These are phyloP conservation scores for Phalloptychus januarius DNA, from an alignment of 2,797 vertebrate genomes.

Conservation along the genomic window DNA sequence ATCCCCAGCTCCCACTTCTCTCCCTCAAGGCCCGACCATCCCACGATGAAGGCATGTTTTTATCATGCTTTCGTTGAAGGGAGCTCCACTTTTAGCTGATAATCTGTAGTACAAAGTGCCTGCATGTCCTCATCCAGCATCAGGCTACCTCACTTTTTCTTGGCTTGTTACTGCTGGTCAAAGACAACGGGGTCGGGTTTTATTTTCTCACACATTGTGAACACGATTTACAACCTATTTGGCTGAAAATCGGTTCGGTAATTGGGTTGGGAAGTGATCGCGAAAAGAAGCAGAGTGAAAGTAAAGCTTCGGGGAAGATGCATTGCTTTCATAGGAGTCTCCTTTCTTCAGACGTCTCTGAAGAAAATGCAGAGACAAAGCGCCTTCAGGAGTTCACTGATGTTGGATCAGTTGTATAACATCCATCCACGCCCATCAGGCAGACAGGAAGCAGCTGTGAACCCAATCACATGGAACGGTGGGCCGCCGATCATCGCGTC, in stretches of 20 bases:
- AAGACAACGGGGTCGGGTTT: conserved; percentile 15
- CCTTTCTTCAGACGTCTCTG: background rate
- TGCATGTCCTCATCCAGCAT: conserved; percentile 30
- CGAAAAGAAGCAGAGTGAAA: conserved; percentile 9
- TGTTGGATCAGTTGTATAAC: conserved; percentile 45
- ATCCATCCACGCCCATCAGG: conserved; percentile 46
- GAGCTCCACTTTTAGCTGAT: conserved; percentile 35
- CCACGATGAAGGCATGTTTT: conserved; percentile 48
- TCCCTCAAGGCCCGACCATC: conserved; percentile 43
- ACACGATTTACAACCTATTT: too few species aligned
- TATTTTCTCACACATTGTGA: too few species aligned
- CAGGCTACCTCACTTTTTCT: conserved; percentile 37
- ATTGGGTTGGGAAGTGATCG: conserved; percentile 15
- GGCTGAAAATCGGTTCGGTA: conserved; percentile 23
- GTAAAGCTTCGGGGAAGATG: background rate
- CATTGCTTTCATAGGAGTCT: background rate
- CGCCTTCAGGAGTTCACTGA: conserved; percentile 22
- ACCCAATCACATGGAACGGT: conserved; percentile 38
- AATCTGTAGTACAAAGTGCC: conserved; percentile 37
- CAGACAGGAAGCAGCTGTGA: conserved; percentile 59
- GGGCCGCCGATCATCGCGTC: conserved; percentile 37
- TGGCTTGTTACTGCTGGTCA: background rate
- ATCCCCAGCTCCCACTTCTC: conserved; percentile 47
- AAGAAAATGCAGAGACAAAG: conserved; percentile 12
- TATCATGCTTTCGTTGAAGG: conserved; percentile 44